A percentile compares a stretch with the other conserved stretches of the same genome.
These are phyloP conservation scores for Synanthedon andrenaeformis DNA, from an alignment of 2,888 invertebrate species.

Conservation along the genomic window DNA sequence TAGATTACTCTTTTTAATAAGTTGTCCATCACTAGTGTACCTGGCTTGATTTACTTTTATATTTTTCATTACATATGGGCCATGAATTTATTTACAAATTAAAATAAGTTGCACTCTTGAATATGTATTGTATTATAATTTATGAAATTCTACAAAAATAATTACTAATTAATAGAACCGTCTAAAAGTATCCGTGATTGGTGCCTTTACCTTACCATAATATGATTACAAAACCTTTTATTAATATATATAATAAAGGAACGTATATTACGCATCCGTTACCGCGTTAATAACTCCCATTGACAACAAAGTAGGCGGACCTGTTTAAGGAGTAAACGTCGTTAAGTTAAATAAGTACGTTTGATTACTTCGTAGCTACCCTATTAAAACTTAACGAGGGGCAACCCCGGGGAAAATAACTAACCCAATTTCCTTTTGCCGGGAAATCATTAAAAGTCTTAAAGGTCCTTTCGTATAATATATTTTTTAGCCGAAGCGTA, in stretches of 20 bases:
- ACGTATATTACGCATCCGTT: slow-evolving; percentile 1
- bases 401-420: slow-evolving; percentile 69
- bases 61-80: too few relatives aligned
- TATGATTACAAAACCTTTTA: too few relatives aligned
- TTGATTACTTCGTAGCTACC: slow-evolving; percentile 69
- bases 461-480: slow-evolving; percentile 69
- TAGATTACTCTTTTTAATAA: too few relatives aligned
- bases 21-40: too few relatives aligned
- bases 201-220: too few relatives aligned
- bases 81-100: too few relatives aligned
- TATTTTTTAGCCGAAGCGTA: slow-evolving; percentile 63
- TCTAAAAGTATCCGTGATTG: too few relatives aligned
- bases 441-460: slow-evolving; percentile 72
- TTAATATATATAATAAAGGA: background rate
- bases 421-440: slow-evolving; percentile 71
- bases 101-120: too few relatives aligned
- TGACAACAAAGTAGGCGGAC: slow-evolving; percentile 54
- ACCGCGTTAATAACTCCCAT: slow-evolving; percentile 41
- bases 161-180: too few relatives aligned
- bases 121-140: too few relatives aligned
- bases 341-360: slow-evolving; percentile 69
- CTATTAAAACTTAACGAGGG: slow-evolving; percentile 71
- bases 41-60: too few relatives aligned
- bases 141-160: too few relatives aligned
- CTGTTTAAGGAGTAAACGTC: slow-evolving; percentile 42